These are phyloP conservation scores for Microcebus griseorufus DNA, from an alignment of 2,113 vertebrate species.

Conservation along the genomic window DNA sequence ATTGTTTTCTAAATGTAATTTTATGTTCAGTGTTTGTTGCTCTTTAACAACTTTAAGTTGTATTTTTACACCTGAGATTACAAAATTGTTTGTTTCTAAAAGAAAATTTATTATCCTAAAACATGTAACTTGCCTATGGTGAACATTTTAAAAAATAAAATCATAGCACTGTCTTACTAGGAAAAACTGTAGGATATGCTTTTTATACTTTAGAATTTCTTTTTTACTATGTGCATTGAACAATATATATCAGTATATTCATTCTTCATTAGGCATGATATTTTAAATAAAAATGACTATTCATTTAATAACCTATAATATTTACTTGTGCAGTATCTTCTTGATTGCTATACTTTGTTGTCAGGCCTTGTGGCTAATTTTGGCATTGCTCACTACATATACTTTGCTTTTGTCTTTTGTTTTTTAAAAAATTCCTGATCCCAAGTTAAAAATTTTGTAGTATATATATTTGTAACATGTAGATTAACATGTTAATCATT, in stretches of 20 bases:
- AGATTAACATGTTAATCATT: background rate
- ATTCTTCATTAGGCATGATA: background rate
- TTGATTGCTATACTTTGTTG: background rate
- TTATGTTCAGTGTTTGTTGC: background rate
- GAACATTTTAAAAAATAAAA: background rate
- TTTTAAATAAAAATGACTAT: background rate
- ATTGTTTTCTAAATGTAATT: conserved; percentile 12
- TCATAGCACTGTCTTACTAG: background rate
- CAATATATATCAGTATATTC: background rate
- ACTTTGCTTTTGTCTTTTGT: background rate
- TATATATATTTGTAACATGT: background rate
- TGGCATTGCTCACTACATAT: background rate
- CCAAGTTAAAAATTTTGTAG: background rate
- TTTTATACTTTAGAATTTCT: background rate
- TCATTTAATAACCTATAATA: background rate
- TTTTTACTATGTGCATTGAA: background rate
- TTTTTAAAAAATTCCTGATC: background rate
- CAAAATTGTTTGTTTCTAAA: background rate
- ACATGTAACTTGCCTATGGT: background rate
- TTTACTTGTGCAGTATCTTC: background rate
- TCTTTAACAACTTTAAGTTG: background rate
- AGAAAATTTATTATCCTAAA: background rate
- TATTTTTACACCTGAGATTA: background rate
- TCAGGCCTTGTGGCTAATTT: background rate
- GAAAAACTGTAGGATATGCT: background rate